Base-by-base conservation (phyloP, 1,140 invertebrate species). In the Macrosteles quadrilineatus region DNA sequence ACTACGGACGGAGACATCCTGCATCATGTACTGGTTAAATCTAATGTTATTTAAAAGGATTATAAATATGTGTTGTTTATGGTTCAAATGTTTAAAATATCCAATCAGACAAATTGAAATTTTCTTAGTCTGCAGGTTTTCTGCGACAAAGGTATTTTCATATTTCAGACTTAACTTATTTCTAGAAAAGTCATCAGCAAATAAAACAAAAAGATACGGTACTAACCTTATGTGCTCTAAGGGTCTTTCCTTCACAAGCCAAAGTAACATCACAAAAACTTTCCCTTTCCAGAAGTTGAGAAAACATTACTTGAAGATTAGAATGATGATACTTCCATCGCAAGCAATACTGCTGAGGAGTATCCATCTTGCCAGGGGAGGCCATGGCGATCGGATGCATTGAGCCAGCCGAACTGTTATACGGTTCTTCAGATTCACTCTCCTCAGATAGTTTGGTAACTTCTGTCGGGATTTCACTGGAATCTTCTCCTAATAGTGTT, bases 271-370 rank as follows among this genome's bases (percentile, higher is more conserved):
- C 93, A 82, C 94, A 93, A 82, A 96, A 96, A 70, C 91, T 89
- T 77, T 95, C 92, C 77, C 91, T 82, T 77, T 94, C 91, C 30
- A 95, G 82, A 69, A 96, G 83, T 78, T 95, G 91, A 55, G 92
- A 92, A 83, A 95, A 96, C 89, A 95, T 95, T 27, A 89, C 92
- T 71, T 81, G 80, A 68, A 95, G 84, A 81, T 95, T 95, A 73
- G 89, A 91, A 80, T 94, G 92, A 83, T 95, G 93, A 81, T 94
- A 94, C 78, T 94, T 94, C 93, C 93, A 95, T 81, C 91, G 84
- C 71, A 95, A 84, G 80, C 92, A 95, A 84, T 94, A 95, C 83
- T 95, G 92, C 82, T 94, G 92, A 14, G 68, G 68, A 19, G 68
- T 64, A 19, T 69, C 68, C 68, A 69, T 69, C 36, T 69, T 69